phyloP scores from a whole-genome alignment of 2,888 invertebrate genomes.

The Notodonta ziczac region DNA sequence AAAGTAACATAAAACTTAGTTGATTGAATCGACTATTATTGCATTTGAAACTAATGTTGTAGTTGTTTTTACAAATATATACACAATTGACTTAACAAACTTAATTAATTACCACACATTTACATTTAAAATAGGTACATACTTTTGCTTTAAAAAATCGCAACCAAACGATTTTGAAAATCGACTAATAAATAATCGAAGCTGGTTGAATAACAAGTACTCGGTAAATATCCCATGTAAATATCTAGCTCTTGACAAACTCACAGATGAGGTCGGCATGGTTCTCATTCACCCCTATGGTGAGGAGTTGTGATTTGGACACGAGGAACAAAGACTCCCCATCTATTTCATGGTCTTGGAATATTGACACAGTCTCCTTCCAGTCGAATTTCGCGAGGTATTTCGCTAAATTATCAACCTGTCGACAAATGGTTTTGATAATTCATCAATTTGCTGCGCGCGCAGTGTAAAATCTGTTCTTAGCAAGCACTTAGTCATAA shows the following conservation, averaged over 20 bases:
- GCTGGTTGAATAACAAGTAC: too few relatives aligned
- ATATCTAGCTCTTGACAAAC: conserved; percentile 60
- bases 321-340: conserved; percentile 72
- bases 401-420: conserved; percentile 60
- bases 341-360: conserved; percentile 75
- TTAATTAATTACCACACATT: too few relatives aligned
- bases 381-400: conserved; percentile 61
- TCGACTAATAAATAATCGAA: too few relatives aligned
- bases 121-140: too few relatives aligned
- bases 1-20: conserved; percentile 1
- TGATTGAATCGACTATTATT: conserved; percentile 25
- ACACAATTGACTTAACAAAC: neutral
- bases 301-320: conserved; percentile 62
- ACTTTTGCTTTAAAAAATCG: too few relatives aligned
- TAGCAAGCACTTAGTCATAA: too few relatives aligned
- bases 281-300: conserved; percentile 65
- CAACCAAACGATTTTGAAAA: too few relatives aligned
- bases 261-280: conserved; percentile 66
- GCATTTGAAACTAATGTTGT: neutral
- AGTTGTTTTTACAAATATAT: neutral
- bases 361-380: conserved; percentile 62
- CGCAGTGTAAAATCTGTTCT: too few relatives aligned
- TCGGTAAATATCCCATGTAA: too few relatives aligned
- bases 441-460: too few relatives aligned
- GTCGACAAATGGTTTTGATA: conserved; percentile 14